phyloP scores from a whole-genome alignment of 2,113 vertebrate species.

The Daboia siamensis region DNA sequence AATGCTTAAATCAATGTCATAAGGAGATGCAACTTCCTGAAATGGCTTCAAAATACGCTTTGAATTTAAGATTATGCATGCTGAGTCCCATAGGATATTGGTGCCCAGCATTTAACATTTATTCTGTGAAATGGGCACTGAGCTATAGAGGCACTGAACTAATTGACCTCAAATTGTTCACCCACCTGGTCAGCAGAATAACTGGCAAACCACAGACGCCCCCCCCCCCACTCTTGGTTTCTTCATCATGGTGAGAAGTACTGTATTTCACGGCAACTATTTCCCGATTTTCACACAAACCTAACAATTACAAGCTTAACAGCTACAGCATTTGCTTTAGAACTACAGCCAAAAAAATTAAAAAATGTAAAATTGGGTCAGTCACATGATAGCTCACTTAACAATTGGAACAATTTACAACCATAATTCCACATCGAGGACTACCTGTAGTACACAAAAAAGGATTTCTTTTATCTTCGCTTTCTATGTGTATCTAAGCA shows the following conservation, averaged over 20 bases:
- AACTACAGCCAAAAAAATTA: not conserved
- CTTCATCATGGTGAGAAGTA: not conserved
- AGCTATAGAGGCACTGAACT: not conserved
- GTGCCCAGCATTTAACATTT: not conserved
- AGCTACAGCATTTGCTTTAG: not conserved
- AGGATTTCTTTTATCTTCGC: not conserved
- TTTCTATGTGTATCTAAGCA: not conserved
- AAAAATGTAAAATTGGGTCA: not conserved
- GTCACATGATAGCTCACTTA: not conserved
- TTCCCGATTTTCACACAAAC: not conserved
- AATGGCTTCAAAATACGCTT: not conserved
- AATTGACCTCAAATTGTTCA: not conserved
- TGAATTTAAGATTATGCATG: not conserved
- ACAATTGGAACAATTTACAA: not conserved
- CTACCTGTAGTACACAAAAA: not conserved
- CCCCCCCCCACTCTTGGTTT: not conserved
- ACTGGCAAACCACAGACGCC: not conserved
- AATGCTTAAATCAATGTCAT: not conserved
- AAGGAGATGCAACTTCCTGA: not conserved
- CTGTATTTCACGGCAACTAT: not conserved
- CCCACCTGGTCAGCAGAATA: too few relatives aligned
- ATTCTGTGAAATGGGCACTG: not conserved
- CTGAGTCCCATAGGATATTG: not conserved
- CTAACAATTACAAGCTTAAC: not conserved
- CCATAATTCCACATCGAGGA: not conserved